phyloP scores from a whole-genome alignment of 2,797 vertebrate genomes.

The Rhabdomys pumilio region DNA sequence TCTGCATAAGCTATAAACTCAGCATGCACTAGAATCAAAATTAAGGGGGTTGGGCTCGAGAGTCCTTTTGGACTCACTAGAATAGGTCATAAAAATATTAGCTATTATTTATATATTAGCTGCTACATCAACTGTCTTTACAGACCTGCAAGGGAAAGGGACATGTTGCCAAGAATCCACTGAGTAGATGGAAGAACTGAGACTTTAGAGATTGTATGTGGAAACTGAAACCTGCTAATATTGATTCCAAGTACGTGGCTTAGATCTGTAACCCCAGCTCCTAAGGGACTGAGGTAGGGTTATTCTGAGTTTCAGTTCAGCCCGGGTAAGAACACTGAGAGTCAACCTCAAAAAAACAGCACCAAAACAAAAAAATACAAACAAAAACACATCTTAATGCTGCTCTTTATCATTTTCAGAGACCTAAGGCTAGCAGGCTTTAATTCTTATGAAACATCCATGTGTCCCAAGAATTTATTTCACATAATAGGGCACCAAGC shows the following conservation, averaged over 20 bases:
- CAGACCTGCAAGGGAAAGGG: too few species aligned
- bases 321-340: background rate
- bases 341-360: background rate
- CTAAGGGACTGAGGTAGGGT: too few species aligned
- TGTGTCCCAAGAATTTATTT: background rate
- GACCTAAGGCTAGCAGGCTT: background rate
- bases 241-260: background rate
- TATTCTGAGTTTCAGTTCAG: background rate
- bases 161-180: background rate
- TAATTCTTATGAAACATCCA: background rate
- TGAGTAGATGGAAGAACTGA: background rate
- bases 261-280: background rate
- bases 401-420: background rate
- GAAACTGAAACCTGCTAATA: background rate
- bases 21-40: background rate
- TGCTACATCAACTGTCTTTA: background rate
- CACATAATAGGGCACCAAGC: background rate
- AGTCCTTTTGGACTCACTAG: background rate
- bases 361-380: background rate
- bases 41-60: background rate
- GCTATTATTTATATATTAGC: background rate
- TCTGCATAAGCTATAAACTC: background rate
- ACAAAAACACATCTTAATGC: background rate
- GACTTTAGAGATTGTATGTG: background rate
- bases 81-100: background rate